Percentiles rank a stretch among this genome's conserved stretches.
phyloP scores from a whole-genome alignment of 2,888 invertebrate species.

The Camptogramma bilineatum region DNA sequence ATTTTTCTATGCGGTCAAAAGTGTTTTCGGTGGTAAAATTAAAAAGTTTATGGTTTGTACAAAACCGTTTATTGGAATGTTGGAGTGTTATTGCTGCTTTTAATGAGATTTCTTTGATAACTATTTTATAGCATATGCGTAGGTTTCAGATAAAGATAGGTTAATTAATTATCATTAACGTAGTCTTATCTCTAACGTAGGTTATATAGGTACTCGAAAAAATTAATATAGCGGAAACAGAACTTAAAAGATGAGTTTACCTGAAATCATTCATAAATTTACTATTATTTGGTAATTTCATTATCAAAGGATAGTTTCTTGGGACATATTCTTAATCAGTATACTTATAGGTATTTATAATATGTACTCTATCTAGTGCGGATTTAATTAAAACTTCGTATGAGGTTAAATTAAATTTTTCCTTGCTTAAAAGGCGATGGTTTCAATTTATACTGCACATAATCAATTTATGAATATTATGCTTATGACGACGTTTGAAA shows the following conservation, averaged over 20 bases:
- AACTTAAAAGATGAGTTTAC: slow-evolving; percentile 13
- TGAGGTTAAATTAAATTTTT: too few relatives aligned
- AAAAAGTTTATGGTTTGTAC: slow-evolving; percentile 50
- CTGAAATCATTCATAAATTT: background rate
- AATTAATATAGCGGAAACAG: slow-evolving; percentile 1
- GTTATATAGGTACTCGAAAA: background rate
- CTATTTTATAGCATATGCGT: slow-evolving; percentile 16
- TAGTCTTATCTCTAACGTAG: too few relatives aligned
- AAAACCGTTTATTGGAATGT: slow-evolving; percentile 53
- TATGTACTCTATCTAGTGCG: too few relatives aligned
- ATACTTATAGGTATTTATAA: too few relatives aligned
- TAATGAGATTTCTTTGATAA: slow-evolving; percentile 54
- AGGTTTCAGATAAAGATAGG: slow-evolving; percentile 1
- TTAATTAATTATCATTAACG: slow-evolving; percentile 6
- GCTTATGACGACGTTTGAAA: background rate
- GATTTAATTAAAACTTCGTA: too few relatives aligned
- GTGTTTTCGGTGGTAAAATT: slow-evolving; percentile 41
- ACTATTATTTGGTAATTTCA: background rate
- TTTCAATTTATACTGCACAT: too few relatives aligned
- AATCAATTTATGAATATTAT: background rate
- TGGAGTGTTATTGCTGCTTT: slow-evolving; percentile 52
- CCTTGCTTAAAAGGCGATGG: too few relatives aligned
- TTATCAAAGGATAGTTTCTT: background rate
- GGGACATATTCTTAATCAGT: background rate
- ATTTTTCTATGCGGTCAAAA: slow-evolving; percentile 35